These are phyloP conservation scores for Perodicticus potto DNA, from an alignment of 2,797 vertebrate genomes.

Conservation along the genomic window DNA sequence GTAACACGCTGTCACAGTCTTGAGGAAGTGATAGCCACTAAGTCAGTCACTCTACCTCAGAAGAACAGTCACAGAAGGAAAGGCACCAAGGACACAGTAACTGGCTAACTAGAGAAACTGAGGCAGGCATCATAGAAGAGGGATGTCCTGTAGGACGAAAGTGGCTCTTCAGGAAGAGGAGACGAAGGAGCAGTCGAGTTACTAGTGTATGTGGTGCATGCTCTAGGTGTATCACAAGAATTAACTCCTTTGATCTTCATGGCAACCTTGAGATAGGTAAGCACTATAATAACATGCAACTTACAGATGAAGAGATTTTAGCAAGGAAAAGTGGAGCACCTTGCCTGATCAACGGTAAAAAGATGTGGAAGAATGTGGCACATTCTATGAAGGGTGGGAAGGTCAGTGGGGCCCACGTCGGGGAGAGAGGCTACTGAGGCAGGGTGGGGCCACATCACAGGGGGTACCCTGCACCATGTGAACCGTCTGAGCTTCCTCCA, in stretches of 20 bases:
- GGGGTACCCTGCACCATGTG: background rate
- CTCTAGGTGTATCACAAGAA: background rate
- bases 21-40: background rate
- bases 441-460: background rate
- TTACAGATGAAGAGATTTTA: background rate
- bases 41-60: background rate
- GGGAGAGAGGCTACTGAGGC: background rate
- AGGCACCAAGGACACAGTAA: background rate
- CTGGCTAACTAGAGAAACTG: background rate
- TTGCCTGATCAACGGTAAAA: background rate
- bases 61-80: background rate
- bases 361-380: background rate
- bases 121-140: background rate
- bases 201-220: accelerated
- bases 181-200: background rate
- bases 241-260: background rate
- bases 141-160: background rate
- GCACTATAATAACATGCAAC: accelerated
- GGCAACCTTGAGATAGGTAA: background rate
- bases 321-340: background rate
- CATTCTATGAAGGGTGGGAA: background rate
- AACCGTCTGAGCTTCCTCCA: background rate
- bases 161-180: background rate
- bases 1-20: background rate
- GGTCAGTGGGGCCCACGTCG: background rate